phyloP scores from a whole-genome alignment of 2,888 invertebrate genomes.

The Rhorus exstirpatorius region DNA sequence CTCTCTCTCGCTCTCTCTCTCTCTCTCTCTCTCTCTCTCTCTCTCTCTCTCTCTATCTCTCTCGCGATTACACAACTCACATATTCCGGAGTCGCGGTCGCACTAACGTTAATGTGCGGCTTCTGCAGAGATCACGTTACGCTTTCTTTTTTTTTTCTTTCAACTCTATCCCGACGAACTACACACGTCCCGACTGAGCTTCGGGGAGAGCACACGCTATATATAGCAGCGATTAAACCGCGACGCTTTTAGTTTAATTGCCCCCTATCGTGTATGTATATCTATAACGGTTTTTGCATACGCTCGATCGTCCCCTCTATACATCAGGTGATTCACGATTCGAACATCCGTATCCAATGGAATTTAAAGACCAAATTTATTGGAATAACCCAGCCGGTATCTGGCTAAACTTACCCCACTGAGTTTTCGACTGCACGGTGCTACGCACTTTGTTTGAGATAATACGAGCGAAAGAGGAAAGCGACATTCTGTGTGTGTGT shows the following conservation, averaged over 20 bases:
- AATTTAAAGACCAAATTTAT: slow-evolving; percentile 69
- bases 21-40: background rate
- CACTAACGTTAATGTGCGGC: slow-evolving; percentile 47
- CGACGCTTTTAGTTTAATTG: slow-evolving; percentile 60
- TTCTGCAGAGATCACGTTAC: slow-evolving; percentile 35
- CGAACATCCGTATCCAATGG: slow-evolving; percentile 67
- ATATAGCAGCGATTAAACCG: slow-evolving; percentile 51
- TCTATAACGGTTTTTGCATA: slow-evolving; percentile 42
- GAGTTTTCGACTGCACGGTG: slow-evolving; percentile 13
- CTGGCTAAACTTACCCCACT: slow-evolving; percentile 32
- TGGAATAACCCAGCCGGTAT: slow-evolving; percentile 61
- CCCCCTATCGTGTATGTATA: background rate
- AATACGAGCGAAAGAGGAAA: slow-evolving; percentile 5
- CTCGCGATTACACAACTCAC: slow-evolving; percentile 28
- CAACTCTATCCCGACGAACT: slow-evolving; percentile 25
- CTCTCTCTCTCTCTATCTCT: background rate
- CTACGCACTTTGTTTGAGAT: slow-evolving; percentile 46
- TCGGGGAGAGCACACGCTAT: background rate
- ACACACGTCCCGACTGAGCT: slow-evolving; percentile 16
- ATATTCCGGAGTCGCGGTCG: slow-evolving; percentile 38
- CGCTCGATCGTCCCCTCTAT: slow-evolving; percentile 44
- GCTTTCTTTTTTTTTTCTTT: slow-evolving; percentile 20
- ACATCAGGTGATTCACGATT: slow-evolving; percentile 66
- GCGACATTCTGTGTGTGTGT: too few species aligned
- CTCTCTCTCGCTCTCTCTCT: background rate